A percentile compares a stretch with the other conserved stretches of the same genome.
Evolutionary conservation across 2,113 vertebrate genomes (phyloP).

Genomic region (Strix uralensis): DNA sequence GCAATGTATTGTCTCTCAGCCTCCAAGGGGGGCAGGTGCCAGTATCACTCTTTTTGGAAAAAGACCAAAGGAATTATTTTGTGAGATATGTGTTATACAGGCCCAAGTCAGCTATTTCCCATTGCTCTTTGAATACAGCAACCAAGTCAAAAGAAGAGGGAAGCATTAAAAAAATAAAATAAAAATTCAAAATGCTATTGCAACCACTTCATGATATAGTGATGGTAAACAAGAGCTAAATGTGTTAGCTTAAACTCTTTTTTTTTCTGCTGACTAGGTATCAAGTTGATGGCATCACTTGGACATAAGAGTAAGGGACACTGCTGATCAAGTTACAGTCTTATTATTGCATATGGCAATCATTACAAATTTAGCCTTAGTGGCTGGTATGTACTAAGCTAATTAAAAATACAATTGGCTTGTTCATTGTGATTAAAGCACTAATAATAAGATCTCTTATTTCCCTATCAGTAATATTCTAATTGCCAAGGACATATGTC

Average conservation of each 20-base stretch:
- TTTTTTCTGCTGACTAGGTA: background rate
- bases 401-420: background rate
- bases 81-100: background rate
- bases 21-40: background rate
- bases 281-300: rapidly evolving
- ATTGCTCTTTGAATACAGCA: background rate
- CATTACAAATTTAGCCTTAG: background rate
- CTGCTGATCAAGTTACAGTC: background rate
- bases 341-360: background rate
- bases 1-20: background rate
- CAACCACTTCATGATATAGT: background rate
- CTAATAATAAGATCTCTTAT: background rate
- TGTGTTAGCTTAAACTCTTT: background rate
- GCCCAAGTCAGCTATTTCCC: background rate
- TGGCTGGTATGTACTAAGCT: background rate
- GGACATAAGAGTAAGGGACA: background rate
- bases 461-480: slow-evolving; percentile 15
- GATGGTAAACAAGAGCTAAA: background rate
- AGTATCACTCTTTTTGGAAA: background rate
- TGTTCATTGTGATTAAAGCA: background rate
- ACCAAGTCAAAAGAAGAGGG: background rate
- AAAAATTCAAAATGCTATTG: background rate
- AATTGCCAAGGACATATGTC: background rate
- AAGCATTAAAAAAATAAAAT: background rate
- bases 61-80: background rate